Base-by-base conservation (phyloP, 2,113 vertebrate species). In the Sphyrna mokarran region DNA sequence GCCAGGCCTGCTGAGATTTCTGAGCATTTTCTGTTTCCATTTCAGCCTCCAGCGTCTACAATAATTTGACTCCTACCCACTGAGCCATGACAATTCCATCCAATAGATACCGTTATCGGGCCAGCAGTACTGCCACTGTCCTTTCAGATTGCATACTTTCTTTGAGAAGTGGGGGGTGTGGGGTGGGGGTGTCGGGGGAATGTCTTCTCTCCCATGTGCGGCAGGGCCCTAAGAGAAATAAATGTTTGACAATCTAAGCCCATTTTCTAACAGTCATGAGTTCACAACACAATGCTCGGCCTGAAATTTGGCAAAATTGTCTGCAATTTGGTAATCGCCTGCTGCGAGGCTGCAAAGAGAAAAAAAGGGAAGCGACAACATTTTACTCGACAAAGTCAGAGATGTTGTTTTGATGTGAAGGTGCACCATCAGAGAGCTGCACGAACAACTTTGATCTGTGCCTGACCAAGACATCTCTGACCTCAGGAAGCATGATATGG, bases 291-390 rank as follows among this genome's bases (percentile, higher is more conserved):
- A 93, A 93, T 93, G 89, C 61, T 37, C 37, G 48, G 89, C 89
- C 89, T 93, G 61, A 93, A 93, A 93, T 93, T 93, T 93, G 61
- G 89, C 89, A 93, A 93, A 93, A 93, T 93, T 93, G 61, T 93
- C 89, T 93, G 89, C 89, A 93, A 93, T 93, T 93, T 93, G 89
- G 61, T 93, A 93, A 93, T 93, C 89, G 63, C 89, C 66, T 7
- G 61, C 89, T 93, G 89, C 66, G 89, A 93, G 37, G 89, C 89
- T 68, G 61, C 7, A 8, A 66, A 20, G n/a, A 48, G 43, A 48
- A 63, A 93, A 37, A 37, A 66, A 63, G 8, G 86, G 61, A 90
- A 61, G 54, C 14, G 54, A 90, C 54, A 90, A 61, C 33, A 90
- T 33, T 61, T 58, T 61, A 93, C n/a, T 93, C 61, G 63, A 93